phyloP scores from a whole-genome alignment of 1,140 invertebrate species.

The Nomia melanderi region DNA sequence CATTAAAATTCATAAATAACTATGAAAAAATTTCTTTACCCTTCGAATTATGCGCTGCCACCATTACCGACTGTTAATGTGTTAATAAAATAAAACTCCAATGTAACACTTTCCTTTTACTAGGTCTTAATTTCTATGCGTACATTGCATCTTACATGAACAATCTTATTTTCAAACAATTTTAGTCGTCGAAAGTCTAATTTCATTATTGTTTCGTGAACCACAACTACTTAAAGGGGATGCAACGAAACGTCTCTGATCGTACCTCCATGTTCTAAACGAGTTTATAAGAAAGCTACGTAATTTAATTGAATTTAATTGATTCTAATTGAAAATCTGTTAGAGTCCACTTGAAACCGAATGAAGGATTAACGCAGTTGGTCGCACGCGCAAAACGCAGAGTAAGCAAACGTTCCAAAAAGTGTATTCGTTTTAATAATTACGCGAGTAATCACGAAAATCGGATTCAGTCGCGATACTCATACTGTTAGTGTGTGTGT shows the following conservation, averaged over 20 bases:
- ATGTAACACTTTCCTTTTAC: no score
- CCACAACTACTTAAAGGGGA: background rate
- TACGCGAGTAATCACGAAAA: conserved; percentile 12
- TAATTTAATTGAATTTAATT: background rate
- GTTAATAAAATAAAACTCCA: no score
- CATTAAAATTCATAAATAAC: no score
- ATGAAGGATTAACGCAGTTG: conserved; percentile 23
- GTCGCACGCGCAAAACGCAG: conserved; percentile 8
- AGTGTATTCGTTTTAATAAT: conserved; percentile 29
- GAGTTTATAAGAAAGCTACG: background rate
- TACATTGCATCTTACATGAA: no score
- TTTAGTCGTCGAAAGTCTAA: background rate
- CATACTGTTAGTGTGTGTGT: conserved; percentile 62
- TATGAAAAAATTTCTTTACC: no score
- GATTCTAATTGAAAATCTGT: background rate
- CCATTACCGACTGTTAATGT: no score
- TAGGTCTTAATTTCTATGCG: no score
- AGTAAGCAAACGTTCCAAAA: background rate
- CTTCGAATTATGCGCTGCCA: no score
- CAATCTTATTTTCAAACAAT: no score
- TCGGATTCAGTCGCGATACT: conserved; percentile 21
- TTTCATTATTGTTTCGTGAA: background rate
- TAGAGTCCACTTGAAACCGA: conserved; percentile 1
- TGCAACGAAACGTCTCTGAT: background rate
- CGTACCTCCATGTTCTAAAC: no score